A percentile compares a stretch with the other conserved stretches of the same genome.
Evolutionary conservation across 2,888 invertebrate species (phyloP).

Genomic region (Noctua fimbriata): DNA sequence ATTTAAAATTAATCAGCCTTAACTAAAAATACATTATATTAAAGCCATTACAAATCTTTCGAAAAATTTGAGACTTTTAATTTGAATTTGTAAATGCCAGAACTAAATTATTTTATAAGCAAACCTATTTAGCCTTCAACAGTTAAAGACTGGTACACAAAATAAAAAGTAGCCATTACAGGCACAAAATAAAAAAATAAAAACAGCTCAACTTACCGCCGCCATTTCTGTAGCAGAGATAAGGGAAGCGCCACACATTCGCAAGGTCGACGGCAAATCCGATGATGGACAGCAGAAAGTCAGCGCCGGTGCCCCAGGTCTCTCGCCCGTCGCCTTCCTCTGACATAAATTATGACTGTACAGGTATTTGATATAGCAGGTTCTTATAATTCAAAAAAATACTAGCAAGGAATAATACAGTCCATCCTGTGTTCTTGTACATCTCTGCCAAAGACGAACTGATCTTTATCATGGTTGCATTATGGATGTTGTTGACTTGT

Average conservation of each 20-base stretch:
- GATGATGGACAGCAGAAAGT: slow-evolving; percentile 95
- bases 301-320: slow-evolving; percentile 95
- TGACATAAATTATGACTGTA: slow-evolving; percentile 49
- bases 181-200: neutral
- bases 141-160: neutral
- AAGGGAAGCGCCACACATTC: slow-evolving; percentile 96
- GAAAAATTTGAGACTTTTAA: neutral
- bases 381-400: neutral
- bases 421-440: neutral
- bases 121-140: no score
- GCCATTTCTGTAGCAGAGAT: slow-evolving; percentile 94
- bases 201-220: slow-evolving; percentile 89
- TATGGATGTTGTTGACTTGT: neutral
- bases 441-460: neutral
- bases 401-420: neutral
- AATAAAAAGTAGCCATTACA: neutral
- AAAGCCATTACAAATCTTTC: neutral
- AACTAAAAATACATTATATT: neutral
- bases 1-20: neutral
- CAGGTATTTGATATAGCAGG: slow-evolving; percentile 7
- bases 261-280: slow-evolving; percentile 96
- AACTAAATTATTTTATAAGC: neutral
- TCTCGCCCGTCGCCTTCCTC: slow-evolving; percentile 91
- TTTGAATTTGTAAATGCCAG: neutral
- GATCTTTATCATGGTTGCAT: neutral